Base-by-base conservation (phyloP, 1,140 invertebrate genomes). In the Chelonus insularis region DNA sequence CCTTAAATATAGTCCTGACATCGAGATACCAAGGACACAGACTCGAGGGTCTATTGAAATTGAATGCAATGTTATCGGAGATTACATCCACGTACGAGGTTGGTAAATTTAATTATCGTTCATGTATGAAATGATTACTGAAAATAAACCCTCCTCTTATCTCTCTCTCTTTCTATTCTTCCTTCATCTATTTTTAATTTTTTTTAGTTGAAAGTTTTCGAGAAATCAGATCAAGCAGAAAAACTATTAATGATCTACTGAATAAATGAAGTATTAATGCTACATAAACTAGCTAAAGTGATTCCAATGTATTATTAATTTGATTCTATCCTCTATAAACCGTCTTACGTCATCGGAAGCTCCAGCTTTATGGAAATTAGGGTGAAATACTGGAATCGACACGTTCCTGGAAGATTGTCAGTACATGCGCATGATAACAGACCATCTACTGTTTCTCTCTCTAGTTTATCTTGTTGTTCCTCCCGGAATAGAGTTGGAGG, bases 1-100 rank as follows among this genome's bases (percentile, higher is more conserved):
- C 41, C 63, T 82, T n/a, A 80, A 80, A 47, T 82, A 79, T 32
- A 82, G 80, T 60, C 80, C 80, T 1, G 80, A 82, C 48, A 71
- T 48, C 16, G 76, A 78, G 36, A 68, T 62, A 6, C 60, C 70
- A 7, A 71, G 57, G 47, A 64, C 62, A 0, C 69, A 68, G 12
- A 66, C 58, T 3, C 64, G 70, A 21, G 77, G 78, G 4, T 82
- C 78, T 3, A 82, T 82, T 57, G 78, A 82, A 60, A 77, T 82
- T 61, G 79, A 80, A 52, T 79, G 74, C 59, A 78, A 73, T 4
- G 66, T 77, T 9, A 62, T 70, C 1, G 67, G 52, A 4, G 77
- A 80, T 39, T 68, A 72, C 16, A 78, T 82, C 66, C 72, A 79
- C 20, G 72, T 82, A 48, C 72, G 75, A 57, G 76, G 80, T 82